These are phyloP conservation scores for Chromobotia macracanthus DNA, from an alignment of 2,797 vertebrate genomes.

Conservation along the genomic window DNA sequence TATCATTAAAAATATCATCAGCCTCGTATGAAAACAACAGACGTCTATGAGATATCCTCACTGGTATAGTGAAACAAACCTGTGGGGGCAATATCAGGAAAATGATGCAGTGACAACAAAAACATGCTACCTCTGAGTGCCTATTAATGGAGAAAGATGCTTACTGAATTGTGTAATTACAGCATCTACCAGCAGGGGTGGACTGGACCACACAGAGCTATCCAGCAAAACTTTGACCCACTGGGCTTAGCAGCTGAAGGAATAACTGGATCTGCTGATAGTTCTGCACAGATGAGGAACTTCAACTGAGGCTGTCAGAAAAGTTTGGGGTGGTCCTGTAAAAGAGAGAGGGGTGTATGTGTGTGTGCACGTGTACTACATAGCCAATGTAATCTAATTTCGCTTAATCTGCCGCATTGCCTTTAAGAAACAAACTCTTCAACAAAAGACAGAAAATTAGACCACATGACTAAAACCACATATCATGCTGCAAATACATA, in stretches of 20 bases:
- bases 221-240: not conserved
- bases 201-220: not conserved
- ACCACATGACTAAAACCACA: conserved; percentile 24
- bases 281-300: conserved; percentile 1
- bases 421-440: not conserved
- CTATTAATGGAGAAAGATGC: not conserved
- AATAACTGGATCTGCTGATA: conserved; percentile 13
- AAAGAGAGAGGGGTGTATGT: not conserved
- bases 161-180: not conserved
- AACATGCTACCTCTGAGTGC: not conserved
- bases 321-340: conserved; percentile 22
- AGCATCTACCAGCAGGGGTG: not conserved
- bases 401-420: not conserved
- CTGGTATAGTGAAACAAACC: no score
- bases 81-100: no score
- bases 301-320: conserved; percentile 6
- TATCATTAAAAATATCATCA: no score
- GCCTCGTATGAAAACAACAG: no score
- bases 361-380: conserved; percentile 6
- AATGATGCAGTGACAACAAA: no score
- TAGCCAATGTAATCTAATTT: conserved; percentile 21
- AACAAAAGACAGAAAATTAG: conserved; percentile 8
- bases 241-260: not conserved
- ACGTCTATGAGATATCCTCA: no score
- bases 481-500: conserved; percentile 1